phyloP scores from a whole-genome alignment of 2,797 vertebrate species.

The Notamacropus eugenii region DNA sequence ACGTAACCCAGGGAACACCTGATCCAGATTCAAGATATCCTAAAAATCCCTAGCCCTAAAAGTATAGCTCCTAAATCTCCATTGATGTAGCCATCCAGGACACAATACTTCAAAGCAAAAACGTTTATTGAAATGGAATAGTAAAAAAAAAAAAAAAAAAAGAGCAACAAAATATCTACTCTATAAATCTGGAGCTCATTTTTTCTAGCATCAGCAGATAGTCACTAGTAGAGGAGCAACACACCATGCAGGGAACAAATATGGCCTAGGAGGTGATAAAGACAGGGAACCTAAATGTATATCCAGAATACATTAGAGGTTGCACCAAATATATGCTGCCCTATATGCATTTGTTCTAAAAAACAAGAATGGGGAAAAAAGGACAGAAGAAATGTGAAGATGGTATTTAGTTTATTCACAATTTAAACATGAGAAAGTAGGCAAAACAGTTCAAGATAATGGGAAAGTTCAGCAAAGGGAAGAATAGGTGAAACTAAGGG shows the following conservation, averaged over 20 bases:
- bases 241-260: background rate
- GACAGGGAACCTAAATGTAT: background rate
- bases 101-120: background rate
- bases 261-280: background rate
- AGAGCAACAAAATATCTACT: background rate
- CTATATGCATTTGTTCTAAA: background rate
- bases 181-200: background rate
- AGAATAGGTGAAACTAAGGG: background rate
- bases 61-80: background rate
- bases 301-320: background rate
- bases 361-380: background rate
- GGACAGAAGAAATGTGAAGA: background rate
- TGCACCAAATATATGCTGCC: background rate
- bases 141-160: background rate
- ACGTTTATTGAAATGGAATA: background rate
- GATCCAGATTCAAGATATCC: background rate
- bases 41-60: background rate
- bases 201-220: background rate
- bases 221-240: background rate
- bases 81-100: background rate
- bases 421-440: background rate
- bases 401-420: background rate
- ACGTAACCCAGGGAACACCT: background rate
- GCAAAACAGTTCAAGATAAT: background rate
- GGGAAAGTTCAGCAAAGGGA: background rate